Evolutionary conservation across 1,140 invertebrate genomes (phyloP), one percentile per base, ranked within the genome.

Genomic region (Copidosoma floridanum): DNA sequence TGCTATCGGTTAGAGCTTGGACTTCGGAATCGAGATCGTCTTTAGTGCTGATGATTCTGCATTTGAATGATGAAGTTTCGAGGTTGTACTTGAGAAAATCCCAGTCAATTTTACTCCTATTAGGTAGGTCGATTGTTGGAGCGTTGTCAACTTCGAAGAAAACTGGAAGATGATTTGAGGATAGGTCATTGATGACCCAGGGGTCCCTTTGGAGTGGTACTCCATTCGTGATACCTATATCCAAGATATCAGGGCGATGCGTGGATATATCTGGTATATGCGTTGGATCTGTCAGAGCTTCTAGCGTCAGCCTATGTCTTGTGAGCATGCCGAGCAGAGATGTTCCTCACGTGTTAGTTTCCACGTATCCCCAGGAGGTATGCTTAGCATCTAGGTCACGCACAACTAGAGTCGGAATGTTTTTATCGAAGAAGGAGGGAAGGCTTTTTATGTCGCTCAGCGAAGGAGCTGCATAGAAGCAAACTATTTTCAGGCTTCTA

Each of bases 341-440:
- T n/a, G n/a, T n/a, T n/a, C n/a, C n/a, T n/a, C n/a, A n/a, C n/a
- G n/a, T n/a, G n/a, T n/a, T n/a, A n/a, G n/a, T n/a, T n/a, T n/a
- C n/a, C n/a, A n/a, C n/a, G 18, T 52, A 61, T 12, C 51, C 51
- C 51, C 52, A 61, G 1, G 51, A 2, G 1, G 48, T 32, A 12
- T 59, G 37, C 41, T 50, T 48, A 0, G 56, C 46, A 21, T 58
- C 51, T 20, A 58, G 29, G n/a, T 58, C 56, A 0, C 57, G 47
- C 1, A 27, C 57, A 8, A 59, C 3, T 2, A 59, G 21, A 1
- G 57, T 59, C 8, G 57, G 38, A 21, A 12, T 52, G 26, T 41
- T 46, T n/a, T n/a, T n/a, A 14, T 10, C 1, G 2, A 1, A 10
- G 4, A 43, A 26, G n/a, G n/a, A n/a, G n/a, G n/a, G n/a, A n/a